These are phyloP conservation scores for Rhabdomys pumilio DNA, from an alignment of 2,797 vertebrate genomes.

Conservation along the genomic window DNA sequence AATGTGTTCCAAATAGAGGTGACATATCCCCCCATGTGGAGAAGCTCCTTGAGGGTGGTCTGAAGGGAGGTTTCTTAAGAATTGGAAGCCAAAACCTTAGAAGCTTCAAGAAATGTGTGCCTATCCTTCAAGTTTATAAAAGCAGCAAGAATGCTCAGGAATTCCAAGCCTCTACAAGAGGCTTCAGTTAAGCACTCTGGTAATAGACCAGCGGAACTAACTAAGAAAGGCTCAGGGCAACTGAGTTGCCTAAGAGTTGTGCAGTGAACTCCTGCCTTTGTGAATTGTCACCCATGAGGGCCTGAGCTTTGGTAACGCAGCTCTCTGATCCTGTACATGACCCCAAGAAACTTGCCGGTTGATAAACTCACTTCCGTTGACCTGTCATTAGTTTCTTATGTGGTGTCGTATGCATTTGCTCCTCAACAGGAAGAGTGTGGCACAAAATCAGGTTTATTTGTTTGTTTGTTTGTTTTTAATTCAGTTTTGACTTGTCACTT, in stretches of 20 bases:
- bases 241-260: too few species aligned
- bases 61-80: not conserved
- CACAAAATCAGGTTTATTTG: not conserved
- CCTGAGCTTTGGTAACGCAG: too few species aligned
- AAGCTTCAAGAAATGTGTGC: not conserved
- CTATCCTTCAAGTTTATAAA: not conserved
- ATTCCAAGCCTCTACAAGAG: too few species aligned
- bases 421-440: not conserved
- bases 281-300: too few species aligned
- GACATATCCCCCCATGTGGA: not conserved
- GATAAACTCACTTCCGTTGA: not conserved
- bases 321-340: not conserved
- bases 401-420: not conserved
- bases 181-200: not conserved
- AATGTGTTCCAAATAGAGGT: not conserved
- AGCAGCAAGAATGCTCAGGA: not conserved
- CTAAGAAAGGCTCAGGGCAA: too few species aligned
- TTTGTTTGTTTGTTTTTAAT: not conserved
- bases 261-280: not conserved
- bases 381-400: not conserved
- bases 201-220: not conserved
- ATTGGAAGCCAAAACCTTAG: not conserved
- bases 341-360: not conserved
- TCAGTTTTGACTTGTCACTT: constrained; percentile 55
- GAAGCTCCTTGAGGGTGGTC: not conserved